phyloP scores from a whole-genome alignment of 2,888 invertebrate genomes.

The Diaperis boleti region DNA sequence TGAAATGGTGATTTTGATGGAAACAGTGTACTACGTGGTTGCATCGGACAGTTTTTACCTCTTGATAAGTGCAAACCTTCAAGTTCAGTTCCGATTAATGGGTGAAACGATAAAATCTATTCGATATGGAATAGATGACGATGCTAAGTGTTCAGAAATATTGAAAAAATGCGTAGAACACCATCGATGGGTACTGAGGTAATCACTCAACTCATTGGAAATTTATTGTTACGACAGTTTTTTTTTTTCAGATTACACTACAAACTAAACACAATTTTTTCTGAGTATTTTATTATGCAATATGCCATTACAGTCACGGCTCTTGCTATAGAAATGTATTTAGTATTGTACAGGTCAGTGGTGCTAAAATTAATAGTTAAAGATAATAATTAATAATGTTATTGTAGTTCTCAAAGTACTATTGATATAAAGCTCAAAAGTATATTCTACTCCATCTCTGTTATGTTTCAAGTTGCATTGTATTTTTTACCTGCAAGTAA shows the following conservation, averaged over 20 bases:
- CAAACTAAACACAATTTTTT: conserved; percentile 17
- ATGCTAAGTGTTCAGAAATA: conserved; percentile 3
- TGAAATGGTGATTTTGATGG: conserved; percentile 8
- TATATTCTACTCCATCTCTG: not conserved
- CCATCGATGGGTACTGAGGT: conserved; percentile 18
- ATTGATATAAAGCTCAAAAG: not conserved
- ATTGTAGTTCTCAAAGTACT: not conserved
- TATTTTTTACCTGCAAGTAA: conserved; percentile 18
- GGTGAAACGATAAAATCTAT: not conserved
- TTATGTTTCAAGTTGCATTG: conserved; percentile 13
- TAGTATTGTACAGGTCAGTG: conserved; percentile 3
- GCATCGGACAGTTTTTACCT: conserved; percentile 20
- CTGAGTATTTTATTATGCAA: conserved; percentile 28
- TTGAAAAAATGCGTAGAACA: conserved; percentile 3
- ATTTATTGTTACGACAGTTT: too few species aligned
- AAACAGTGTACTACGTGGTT: not conserved
- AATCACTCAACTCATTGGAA: not conserved
- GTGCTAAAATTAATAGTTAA: not conserved
- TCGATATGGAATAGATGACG: conserved; percentile 7
- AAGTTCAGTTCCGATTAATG: conserved; percentile 14
- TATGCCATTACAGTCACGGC: conserved; percentile 8
- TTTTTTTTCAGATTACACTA: conserved; percentile 19
- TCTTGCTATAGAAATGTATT: conserved; percentile 5
- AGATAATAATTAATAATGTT: not conserved
- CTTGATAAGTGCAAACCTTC: not conserved